A percentile compares a stretch with the other conserved stretches of the same genome.
phyloP scores from a whole-genome alignment of 2,113 vertebrate genomes.

The Corythaeola cristata region DNA sequence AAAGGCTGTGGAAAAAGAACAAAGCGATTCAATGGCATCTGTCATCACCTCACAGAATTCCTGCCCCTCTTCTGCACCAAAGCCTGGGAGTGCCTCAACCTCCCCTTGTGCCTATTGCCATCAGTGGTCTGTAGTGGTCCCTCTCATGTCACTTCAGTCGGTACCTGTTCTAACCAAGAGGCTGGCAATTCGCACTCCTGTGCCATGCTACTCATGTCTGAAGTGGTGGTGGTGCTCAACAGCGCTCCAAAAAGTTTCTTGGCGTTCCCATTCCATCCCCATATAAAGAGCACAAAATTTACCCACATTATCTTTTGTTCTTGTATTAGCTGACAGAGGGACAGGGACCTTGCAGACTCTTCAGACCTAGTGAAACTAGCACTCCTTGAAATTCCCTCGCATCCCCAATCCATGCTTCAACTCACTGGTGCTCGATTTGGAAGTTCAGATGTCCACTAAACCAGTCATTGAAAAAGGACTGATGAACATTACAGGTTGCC shows the following conservation, averaged over 20 bases:
- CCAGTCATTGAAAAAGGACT: conserved; percentile 86
- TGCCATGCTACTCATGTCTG: not conserved
- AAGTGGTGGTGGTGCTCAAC: not conserved
- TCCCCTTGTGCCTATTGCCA: not conserved
- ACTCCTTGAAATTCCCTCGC: not conserved
- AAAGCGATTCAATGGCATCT: not conserved
- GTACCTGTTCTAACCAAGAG: not conserved
- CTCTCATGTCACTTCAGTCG: not conserved
- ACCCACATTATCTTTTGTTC: not conserved
- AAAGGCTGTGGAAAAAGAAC: conserved; percentile 70
- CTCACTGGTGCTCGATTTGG: conserved; percentile 88
- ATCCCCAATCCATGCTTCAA: not conserved
- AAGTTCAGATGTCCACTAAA: conserved; percentile 87
- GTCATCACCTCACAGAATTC: not conserved
- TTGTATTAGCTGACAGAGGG: not conserved
- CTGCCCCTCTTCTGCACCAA: not conserved
- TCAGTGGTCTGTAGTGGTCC: not conserved
- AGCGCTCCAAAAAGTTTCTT: not conserved
- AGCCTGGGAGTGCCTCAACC: not conserved
- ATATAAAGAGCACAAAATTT: not conserved
- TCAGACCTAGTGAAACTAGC: not conserved
- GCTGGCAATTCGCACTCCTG: not conserved
- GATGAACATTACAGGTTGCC: conserved; percentile 82
- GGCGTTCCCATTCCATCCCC: not conserved
- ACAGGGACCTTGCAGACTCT: not conserved